Base-by-base conservation (phyloP, 2,888 invertebrate genomes). In the Timema podura region DNA sequence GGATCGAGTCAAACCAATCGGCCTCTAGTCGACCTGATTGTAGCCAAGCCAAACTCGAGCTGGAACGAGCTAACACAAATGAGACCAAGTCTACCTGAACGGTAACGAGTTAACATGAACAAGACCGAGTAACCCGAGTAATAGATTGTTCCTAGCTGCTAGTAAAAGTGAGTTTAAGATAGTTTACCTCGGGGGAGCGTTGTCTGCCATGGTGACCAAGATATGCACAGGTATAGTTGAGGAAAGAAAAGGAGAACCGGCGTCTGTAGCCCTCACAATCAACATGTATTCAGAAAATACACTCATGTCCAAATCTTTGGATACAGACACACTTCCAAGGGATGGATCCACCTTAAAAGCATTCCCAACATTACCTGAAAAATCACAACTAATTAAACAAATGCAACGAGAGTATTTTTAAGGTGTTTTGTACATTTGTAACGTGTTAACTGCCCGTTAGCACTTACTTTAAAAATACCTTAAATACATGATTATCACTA, bases 211-310 rank as follows among this genome's bases (percentile, higher is more conserved):
- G 9, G 93, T 92, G 51, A 97, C 86, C 79, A 89, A 84, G 73
- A 97, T 90, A 81, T 93, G 94, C 45, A 96, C 92, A 66, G 92
- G 92, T 68, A 95, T 87, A 69, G 92, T 89, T 70, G 91, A 87
- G 67, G 88, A 87, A 73, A 91, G 81, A 0, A 90, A 84, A 0
- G 89, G 90, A 68, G 89, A 89, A 16, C 95, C 95, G 77, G 89
- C 88, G 81, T 92, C 93, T 47, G 87, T 87, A 5, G 95, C 95
- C 79, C 92, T 91, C 71, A 96, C 89, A 75, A 88, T 86, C 70
- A 96, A 83, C 82, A 92, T 91, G 80, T 94, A 95, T 79, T 95
- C 95, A 68, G 89, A 87, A 69, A 73, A 75, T 75, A 90, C 87
- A 70, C 85, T 83, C 57, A 89, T 80, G 76, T 92, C 91, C 75